Base-by-base conservation (phyloP, 2,888 invertebrate species). In the Coelinius sp. region DNA sequence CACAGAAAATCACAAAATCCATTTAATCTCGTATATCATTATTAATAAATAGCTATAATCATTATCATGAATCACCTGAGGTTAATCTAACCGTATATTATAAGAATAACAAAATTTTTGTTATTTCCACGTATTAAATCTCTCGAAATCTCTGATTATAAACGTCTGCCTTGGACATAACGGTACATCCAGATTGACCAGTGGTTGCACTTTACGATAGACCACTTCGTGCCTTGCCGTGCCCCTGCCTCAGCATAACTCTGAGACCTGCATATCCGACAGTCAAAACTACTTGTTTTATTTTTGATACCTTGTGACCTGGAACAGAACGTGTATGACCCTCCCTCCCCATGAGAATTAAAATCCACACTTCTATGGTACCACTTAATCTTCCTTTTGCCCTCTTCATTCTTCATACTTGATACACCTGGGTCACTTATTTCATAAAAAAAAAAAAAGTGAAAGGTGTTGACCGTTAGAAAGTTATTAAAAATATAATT, bases 161-260 rank as follows among this genome's bases (percentile, higher is more conserved):
- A 59, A 59, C 59, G 35, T 59, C 59, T 20, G 59, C 35, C 31
- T 59, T 17, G 25, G 35, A 31, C 20, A 59, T 59, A 59, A 59
- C 59, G 59, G 59, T 59, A 35, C 31, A 59, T 31, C 59, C 31
- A 59, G 59, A 59, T 59, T 59, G 59, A 59, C 59, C 59, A 59
- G 59, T 59, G 59, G 35, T 59, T 59, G 59, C 59, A 59, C 59
- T 59, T 59, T 59, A 35, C 59, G 59, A 59, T 59, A 59, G 35
- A 59, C 31, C 59, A 59, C 35, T 31, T 31, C 56, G 59, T 59
- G 59, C 31, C n/a, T 35, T 31, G 59, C 35, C 59, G 35, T 59
- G 59, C 59, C 59, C 59, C 31, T 59, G 31, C 59, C 59, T 35
- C 5, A 17, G 59, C 59, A 59, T 56, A 56, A n/a, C n/a, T n/a